A percentile compares a stretch with the other conserved stretches of the same genome.
Evolutionary conservation across 2,797 vertebrate genomes (phyloP).

Genomic region (Cuniculus paca): DNA sequence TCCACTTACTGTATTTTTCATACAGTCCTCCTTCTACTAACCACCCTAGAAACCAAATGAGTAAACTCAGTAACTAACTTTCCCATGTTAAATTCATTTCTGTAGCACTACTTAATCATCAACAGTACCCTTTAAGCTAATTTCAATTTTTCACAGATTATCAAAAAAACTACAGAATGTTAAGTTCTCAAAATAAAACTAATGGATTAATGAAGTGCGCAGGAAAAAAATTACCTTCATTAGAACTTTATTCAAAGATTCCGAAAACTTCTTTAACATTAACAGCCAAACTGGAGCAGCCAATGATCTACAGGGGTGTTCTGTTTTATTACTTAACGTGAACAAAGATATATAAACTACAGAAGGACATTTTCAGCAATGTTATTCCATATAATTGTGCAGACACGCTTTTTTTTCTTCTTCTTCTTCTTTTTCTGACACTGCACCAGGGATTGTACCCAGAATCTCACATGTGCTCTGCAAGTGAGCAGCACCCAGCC

Average conservation of each 20-base stretch:
- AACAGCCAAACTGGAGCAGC: neutral
- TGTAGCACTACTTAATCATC: neutral
- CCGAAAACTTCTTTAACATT: neutral
- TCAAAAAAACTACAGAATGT: neutral
- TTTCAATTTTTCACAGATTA: constrained; percentile 21
- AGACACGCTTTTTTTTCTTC: neutral
- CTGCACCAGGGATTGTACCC: neutral
- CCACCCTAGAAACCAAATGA: neutral
- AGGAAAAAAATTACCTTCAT: constrained; percentile 12
- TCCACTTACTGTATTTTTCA: neutral
- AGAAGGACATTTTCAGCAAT: neutral
- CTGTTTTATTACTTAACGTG: constrained; percentile 13
- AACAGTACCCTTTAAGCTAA: neutral
- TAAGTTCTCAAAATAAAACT: constrained; percentile 53
- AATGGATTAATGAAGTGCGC: neutral
- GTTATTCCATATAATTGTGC: neutral
- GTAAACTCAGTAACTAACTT: neutral
- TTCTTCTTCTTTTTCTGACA: neutral
- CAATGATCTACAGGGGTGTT: neutral
- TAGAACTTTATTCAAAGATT: neutral
- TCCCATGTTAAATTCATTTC: constrained; percentile 39
- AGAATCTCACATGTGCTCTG: neutral
- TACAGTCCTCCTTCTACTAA: neutral
- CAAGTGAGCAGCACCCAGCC: neutral
- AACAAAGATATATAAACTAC: neutral